phyloP scores from a whole-genome alignment of 2,888 invertebrate genomes.

The Mesopsocus fuscifrons region DNA sequence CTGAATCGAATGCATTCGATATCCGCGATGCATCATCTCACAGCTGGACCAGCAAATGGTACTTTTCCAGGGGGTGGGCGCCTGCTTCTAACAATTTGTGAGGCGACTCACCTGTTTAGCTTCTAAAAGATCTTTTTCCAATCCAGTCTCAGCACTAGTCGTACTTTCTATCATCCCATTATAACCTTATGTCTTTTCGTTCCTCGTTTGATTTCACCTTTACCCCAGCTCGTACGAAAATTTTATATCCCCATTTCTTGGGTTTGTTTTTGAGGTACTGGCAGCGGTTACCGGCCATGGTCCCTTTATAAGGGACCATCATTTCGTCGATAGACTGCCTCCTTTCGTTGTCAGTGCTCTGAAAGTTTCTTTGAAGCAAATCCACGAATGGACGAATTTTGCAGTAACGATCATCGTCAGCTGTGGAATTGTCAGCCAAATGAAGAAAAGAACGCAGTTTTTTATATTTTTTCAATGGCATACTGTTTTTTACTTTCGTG shows the following conservation, averaged over 20 bases:
- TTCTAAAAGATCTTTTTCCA: too few relatives aligned
- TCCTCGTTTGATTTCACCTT: too few relatives aligned
- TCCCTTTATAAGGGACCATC: neutral
- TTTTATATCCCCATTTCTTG: constrained; percentile 19
- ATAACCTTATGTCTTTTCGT: too few relatives aligned
- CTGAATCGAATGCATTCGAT: too few relatives aligned
- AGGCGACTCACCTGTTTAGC: too few relatives aligned
- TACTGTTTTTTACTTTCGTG: neutral
- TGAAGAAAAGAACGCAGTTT: neutral
- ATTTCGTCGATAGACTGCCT: neutral
- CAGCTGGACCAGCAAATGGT: too few relatives aligned
- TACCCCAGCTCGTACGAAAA: constrained; percentile 13
- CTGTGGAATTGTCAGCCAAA: neutral
- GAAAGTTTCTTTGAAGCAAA: neutral
- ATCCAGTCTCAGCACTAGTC: too few relatives aligned
- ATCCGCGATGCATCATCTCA: too few relatives aligned
- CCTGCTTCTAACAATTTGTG: too few relatives aligned
- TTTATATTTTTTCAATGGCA: neutral
- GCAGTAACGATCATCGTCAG: neutral
- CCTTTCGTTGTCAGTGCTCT: neutral
- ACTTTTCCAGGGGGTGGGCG: too few relatives aligned
- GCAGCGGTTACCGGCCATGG: neutral
- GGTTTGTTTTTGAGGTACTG: neutral
- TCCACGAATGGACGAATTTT: neutral
- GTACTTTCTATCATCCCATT: too few relatives aligned